These are phyloP conservation scores for Neosilurus hyrtlii DNA, from an alignment of 2,797 vertebrate genomes.

Conservation along the genomic window DNA sequence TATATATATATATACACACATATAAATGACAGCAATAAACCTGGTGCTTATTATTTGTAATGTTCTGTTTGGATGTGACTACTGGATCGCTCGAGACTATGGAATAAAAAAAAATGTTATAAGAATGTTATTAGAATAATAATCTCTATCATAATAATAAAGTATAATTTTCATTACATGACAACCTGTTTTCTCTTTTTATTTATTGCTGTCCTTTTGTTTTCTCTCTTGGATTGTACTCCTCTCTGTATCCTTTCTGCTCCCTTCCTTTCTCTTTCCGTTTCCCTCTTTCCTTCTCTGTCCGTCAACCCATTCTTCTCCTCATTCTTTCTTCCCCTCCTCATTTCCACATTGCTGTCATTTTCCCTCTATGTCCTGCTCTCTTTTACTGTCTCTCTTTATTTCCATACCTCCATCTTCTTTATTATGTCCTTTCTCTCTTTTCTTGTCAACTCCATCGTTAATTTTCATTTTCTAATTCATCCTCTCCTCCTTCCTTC, in stretches of 20 bases:
- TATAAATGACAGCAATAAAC: neutral
- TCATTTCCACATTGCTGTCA: neutral
- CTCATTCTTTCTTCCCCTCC: neutral
- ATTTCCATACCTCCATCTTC: neutral
- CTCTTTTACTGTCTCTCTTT: neutral
- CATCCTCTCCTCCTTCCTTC: neutral
- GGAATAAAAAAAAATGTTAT: neutral
- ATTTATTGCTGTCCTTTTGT: too few relatives aligned
- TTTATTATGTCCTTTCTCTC: neutral
- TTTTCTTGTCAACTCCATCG: neutral
- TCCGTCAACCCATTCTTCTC: neutral
- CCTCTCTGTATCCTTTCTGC: neutral
- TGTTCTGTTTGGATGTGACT: neutral
- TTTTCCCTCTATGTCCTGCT: slow-evolving; percentile 5
- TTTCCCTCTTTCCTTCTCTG: neutral
- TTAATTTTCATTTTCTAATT: neutral
- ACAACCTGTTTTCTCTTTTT: neutral
- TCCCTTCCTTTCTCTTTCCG: neutral
- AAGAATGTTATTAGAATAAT: too few relatives aligned
- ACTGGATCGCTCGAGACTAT: neutral
- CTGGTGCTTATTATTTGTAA: slow-evolving; percentile 12
- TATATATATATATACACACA: neutral
- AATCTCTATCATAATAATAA: neutral
- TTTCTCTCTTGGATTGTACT: neutral
- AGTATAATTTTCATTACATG: neutral